A percentile compares a stretch with the other conserved stretches of the same genome.
Evolutionary conservation across 1,140 invertebrate species (phyloP).

Genomic region (Lycorma delicatula): DNA sequence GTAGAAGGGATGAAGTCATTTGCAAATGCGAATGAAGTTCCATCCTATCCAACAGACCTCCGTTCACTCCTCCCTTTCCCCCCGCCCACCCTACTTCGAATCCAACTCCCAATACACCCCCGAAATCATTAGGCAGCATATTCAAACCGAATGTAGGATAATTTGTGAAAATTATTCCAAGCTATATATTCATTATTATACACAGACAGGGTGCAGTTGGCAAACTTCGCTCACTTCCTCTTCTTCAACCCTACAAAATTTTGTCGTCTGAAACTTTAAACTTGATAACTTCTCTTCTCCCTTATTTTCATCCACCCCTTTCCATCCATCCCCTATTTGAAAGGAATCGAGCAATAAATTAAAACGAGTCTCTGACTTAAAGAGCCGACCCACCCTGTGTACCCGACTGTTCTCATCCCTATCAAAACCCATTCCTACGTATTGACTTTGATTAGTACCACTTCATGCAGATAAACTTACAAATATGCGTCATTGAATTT

Average conservation of each 20-base stretch:
- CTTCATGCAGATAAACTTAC: too few relatives aligned
- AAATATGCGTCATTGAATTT: too few relatives aligned
- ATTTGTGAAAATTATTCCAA: slow-evolving; percentile 7
- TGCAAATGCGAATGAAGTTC: slow-evolving; percentile 15
- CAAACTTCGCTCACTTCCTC: background rate
- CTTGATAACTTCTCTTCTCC: slow-evolving; percentile 4
- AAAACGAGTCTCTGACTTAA: too few relatives aligned
- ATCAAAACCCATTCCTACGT: too few relatives aligned
- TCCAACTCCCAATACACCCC: too few relatives aligned
- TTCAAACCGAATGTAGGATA: slow-evolving; percentile 16
- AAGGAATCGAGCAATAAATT: too few relatives aligned
- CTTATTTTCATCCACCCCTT: too few relatives aligned
- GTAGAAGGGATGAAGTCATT: slow-evolving; percentile 7
- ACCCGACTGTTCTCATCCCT: too few relatives aligned
- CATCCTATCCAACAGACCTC: too few relatives aligned
- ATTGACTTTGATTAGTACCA: too few relatives aligned
- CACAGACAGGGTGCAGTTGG: background rate
- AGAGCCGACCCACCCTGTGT: too few relatives aligned
- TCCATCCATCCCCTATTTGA: too few relatives aligned
- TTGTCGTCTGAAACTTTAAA: background rate
- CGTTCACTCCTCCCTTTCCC: background rate
- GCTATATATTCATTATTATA: slow-evolving; percentile 5
- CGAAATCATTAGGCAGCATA: slow-evolving; percentile 17
- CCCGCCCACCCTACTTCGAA: background rate
- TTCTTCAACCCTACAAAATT: background rate